Evolutionary conservation across 2,888 invertebrate genomes (phyloP).

Genomic region (Stegana nigrithorax): DNA sequence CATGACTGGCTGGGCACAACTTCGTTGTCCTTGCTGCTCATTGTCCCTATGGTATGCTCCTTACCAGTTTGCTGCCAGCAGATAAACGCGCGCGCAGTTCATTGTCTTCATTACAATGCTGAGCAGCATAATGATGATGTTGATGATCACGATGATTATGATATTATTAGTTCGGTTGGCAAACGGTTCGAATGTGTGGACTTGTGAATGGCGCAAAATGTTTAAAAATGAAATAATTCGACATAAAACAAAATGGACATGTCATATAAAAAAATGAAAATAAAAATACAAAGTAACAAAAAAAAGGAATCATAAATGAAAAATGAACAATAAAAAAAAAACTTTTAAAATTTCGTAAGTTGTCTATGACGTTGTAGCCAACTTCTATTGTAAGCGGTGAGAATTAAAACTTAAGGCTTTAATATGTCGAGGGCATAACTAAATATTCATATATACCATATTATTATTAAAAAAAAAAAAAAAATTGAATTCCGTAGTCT

Average conservation of each 20-base stretch:
- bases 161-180: not conserved
- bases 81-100: slow-evolving; percentile 6
- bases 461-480: no score
- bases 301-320: not conserved
- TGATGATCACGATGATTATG: not conserved
- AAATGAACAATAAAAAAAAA: no score
- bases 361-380: no score
- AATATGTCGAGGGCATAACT: no score
- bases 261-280: no score
- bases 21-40: not conserved
- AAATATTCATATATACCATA: no score
- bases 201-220: slow-evolving; percentile 15
- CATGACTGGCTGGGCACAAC: not conserved
- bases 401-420: no score
- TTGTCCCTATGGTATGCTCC: not conserved
- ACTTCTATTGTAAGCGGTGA: no score
- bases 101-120: slow-evolving; percentile 8
- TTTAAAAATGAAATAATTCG: slow-evolving; percentile 4
- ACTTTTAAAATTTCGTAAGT: no score
- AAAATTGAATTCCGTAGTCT: no score
- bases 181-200: slow-evolving; percentile 6
- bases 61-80: not conserved
- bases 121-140: not conserved
- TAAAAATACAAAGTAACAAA: not conserved
- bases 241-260: slow-evolving; percentile 9